Evolutionary conservation across 2,888 invertebrate species (phyloP), one percentile per base, ranked within the genome.

Genomic region (Habrosyne pyritoides): DNA sequence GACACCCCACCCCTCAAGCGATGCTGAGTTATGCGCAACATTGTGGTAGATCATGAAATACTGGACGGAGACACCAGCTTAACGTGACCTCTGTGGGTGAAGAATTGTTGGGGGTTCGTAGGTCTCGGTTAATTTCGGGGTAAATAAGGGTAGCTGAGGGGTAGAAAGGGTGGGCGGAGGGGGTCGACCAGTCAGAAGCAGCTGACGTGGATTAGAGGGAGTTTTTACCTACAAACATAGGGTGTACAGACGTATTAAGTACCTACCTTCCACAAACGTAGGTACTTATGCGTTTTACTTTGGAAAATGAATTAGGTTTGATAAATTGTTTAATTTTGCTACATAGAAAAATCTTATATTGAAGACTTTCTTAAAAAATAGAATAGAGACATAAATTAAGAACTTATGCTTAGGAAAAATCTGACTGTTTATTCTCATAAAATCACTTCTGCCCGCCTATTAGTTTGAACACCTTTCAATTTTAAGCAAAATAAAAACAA

Each of bases 171-270:
- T 21, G 61, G 69, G 68, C 71, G 77, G 73, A 77, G 73, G 75
- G 80, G 78, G 71, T 69, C 76, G 81, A 84, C 89, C 91, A 91
- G 91, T 92, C 91, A 90, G 65, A 74, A 85, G 84, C 91, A 92
- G 91, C 91, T 91, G 91, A 92, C 91, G 86, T 72, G 89, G 87
- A 89, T 90, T 89, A 89, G 81, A 78, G 87, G 90, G 89, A 83
- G 87, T 84, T 86, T 86, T 85, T 89, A 88, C 89, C 87, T 89
- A 89, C 86, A 73, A 74, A 80, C 75, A 71, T 77, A 72, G 86
- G 83, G 86, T 63, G 69, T 75, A 66, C 68, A 69, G 70, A 73
- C 69, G 66, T 70, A 71, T 77, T 75, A 67, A 59, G 68, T 67
- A 64, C 69, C 75, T 86, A 79, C 77, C 78, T 81, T 79, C 70